Base-by-base conservation (phyloP, 1,140 invertebrate species). In the Drosophila kanapiae region DNA sequence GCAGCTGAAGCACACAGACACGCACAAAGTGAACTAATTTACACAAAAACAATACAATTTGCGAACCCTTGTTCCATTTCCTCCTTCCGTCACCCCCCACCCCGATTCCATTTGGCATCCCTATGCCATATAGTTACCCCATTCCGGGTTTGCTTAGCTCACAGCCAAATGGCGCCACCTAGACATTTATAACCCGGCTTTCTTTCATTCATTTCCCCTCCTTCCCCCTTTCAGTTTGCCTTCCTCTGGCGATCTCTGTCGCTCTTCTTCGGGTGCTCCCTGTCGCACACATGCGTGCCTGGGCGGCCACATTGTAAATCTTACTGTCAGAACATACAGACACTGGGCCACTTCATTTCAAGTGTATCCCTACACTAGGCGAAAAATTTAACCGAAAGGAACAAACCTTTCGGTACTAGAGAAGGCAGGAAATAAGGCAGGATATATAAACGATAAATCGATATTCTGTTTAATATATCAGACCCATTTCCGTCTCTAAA, bases 31-130 rank as follows among this genome's bases (percentile, higher is more conserved):
- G 84, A 88, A 84, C 85, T 88, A 90, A 90, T 88, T 88, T 90
- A 90, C 85, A 88, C 85, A 88, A 85, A 90, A 88, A 88, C 84
- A 88, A 88, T 88, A 84, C 84, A 88, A 88, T 90, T 88, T 87
- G 83, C 80, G 77, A 75, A 88, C 84, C 80, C 80, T 88, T 88
- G 82, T 87, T 86, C 48, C 78, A 49, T 62, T 54, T 69, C 33
- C 35, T 16, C 10, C 23, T 14, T 16, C 51, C 40, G 11, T 13
- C 13, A 16, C 13, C 48, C 56, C 49, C 16, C 38, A 10, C 35
- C 48, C 29, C 29, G 45, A 45, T 57, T 47, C 64, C 69, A 68
- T 59, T 76, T 79, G 82, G 75, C 59, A 67, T 61, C 69, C 76
- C 72, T 38, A 0, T 10, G 18, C 35, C 35, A 27, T 38, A 56